These are phyloP conservation scores for Microplitis deprimator DNA, from an alignment of 2,888 invertebrate species.

Conservation along the genomic window DNA sequence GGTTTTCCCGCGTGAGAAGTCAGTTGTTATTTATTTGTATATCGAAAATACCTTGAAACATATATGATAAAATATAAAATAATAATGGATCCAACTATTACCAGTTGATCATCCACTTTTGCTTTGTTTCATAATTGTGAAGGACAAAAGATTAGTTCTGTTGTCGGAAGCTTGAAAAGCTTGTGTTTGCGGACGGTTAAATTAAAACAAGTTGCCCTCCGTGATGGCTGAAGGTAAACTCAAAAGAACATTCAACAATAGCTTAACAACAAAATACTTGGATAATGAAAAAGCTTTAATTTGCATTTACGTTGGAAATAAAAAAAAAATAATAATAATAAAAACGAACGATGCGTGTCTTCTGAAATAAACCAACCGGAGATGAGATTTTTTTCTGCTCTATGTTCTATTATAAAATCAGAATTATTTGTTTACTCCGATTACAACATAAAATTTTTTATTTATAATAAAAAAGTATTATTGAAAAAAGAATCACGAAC, in stretches of 20 bases:
- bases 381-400: constrained; percentile 21
- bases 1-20: constrained; percentile 23
- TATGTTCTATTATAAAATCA: neutral
- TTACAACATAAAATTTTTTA: neutral
- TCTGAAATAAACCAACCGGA: constrained; percentile 20
- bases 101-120: constrained; percentile 27
- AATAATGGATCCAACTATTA: neutral
- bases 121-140: constrained; percentile 23
- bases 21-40: constrained; percentile 10
- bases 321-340: constrained; percentile 7
- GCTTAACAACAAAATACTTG: constrained; percentile 22
- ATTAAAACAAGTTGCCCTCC: constrained; percentile 37
- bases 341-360: constrained; percentile 20
- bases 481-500: neutral
- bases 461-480: neutral
- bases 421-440: neutral
- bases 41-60: neutral
- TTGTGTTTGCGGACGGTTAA: constrained; percentile 30
- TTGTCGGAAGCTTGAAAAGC: constrained; percentile 27
- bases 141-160: constrained; percentile 32
- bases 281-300: constrained; percentile 24
- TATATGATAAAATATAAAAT: neutral
- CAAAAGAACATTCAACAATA: constrained; percentile 23
- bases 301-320: neutral
- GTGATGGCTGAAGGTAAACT: neutral